These are phyloP conservation scores for Scolopax bukidnonensis DNA, from an alignment of 2,797 vertebrate species.

Conservation along the genomic window DNA sequence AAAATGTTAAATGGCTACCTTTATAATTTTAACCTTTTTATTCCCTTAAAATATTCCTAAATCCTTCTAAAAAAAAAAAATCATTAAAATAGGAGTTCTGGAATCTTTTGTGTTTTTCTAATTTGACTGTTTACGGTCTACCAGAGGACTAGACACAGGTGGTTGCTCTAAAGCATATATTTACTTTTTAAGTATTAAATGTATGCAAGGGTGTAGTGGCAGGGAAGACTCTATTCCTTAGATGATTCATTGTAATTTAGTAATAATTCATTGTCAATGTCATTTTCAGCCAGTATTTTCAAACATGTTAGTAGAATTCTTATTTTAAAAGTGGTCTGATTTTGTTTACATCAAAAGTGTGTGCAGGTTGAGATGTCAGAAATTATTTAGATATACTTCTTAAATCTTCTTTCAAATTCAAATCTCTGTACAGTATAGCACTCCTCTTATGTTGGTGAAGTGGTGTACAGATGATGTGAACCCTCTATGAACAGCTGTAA, in stretches of 20 bases:
- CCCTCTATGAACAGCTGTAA: neutral
- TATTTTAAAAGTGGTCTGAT: neutral
- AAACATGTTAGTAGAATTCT: neutral
- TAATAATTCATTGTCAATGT: neutral
- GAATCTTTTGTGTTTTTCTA: neutral
- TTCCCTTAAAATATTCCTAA: neutral
- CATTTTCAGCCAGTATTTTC: neutral
- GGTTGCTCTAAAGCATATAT: neutral
- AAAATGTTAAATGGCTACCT: neutral
- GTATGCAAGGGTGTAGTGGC: neutral
- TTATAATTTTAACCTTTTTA: neutral
- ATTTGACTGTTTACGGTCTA: neutral
- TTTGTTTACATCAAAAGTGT: neutral
- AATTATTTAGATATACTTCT: neutral
- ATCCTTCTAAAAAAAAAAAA: neutral
- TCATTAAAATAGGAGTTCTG: neutral
- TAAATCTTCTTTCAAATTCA: neutral
- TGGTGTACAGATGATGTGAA: neutral
- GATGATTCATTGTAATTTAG: neutral
- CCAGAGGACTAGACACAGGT: neutral
- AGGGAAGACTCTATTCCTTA: neutral
- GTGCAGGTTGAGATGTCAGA: neutral
- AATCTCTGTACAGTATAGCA: neutral
- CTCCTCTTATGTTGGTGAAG: neutral
- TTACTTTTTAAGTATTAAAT: neutral